phyloP scores from a whole-genome alignment of 2,888 invertebrate species.

The Drosophila koepferae region DNA sequence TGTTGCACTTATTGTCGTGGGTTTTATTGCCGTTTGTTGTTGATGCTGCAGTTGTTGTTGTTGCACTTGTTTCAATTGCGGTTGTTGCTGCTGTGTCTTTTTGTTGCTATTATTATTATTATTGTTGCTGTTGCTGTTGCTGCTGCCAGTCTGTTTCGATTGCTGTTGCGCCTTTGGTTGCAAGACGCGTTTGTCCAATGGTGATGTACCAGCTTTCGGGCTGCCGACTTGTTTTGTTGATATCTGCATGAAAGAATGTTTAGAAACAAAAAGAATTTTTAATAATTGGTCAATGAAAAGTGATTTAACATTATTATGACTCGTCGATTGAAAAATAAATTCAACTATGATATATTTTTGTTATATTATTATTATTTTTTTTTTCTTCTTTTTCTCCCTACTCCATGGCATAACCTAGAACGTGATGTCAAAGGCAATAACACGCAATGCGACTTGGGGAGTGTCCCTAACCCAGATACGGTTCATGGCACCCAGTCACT shows the following conservation, averaged over 20 bases:
- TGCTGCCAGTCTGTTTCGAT: conserved; percentile 61
- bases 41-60: conserved; percentile 18
- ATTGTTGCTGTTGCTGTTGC: conserved; percentile 56
- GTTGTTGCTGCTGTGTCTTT: conserved; percentile 65
- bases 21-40: neutral
- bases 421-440: conserved; percentile 14
- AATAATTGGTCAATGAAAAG: neutral
- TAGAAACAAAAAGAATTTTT: neutral
- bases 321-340: conserved; percentile 58
- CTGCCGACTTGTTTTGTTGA: conserved; percentile 85
- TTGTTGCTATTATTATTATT: conserved; percentile 62
- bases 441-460: conserved; percentile 41
- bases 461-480: conserved; percentile 75
- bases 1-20: neutral
- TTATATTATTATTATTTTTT: neutral
- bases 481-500: conserved; percentile 24
- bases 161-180: conserved; percentile 88
- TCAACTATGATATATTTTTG: conserved; percentile 32
- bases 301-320: neutral
- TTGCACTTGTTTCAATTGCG: conserved; percentile 32
- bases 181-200: conserved; percentile 88
- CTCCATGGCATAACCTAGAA: conserved; percentile 40
- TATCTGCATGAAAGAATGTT: conserved; percentile 78
- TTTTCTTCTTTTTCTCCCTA: neutral
- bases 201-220: conserved; percentile 84